Conservation (phyloP, 2,888 invertebrate genomes). For the Anarsia innoxiella region DNA sequence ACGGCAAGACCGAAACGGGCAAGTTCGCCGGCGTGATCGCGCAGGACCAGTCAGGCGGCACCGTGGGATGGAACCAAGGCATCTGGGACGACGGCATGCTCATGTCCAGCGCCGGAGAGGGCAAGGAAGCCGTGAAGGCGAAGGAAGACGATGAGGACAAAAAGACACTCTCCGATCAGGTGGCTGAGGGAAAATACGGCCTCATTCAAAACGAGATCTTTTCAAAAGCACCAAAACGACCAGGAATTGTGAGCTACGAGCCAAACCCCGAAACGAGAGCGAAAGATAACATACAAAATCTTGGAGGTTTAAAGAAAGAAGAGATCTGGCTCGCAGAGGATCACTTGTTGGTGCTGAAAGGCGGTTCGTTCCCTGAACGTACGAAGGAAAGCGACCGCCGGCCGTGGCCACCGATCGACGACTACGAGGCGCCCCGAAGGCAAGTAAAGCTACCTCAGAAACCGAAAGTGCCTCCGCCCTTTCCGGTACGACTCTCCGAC, state of each 20-base stretch:
- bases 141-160: slow-evolving; percentile 80
- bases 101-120: slow-evolving; percentile 81
- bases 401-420: slow-evolving; percentile 88
- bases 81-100: slow-evolving; percentile 80
- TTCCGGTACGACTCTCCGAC: slow-evolving; percentile 92
- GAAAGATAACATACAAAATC: slow-evolving; percentile 84
- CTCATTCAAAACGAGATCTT: slow-evolving; percentile 91
- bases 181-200: slow-evolving; percentile 92
- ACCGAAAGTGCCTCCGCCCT: slow-evolving; percentile 92
- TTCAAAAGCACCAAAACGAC: slow-evolving; percentile 80
- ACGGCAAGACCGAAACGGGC: slow-evolving; percentile 53
- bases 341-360: slow-evolving; percentile 87
- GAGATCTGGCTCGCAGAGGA: slow-evolving; percentile 95
- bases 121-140: slow-evolving; percentile 70
- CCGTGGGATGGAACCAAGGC: slow-evolving; percentile 70
- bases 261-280: slow-evolving; percentile 85
- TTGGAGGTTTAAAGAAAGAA: slow-evolving; percentile 87
- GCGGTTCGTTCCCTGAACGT: slow-evolving; percentile 80
- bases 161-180: slow-evolving; percentile 91
- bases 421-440: slow-evolving; percentile 87
- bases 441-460: slow-evolving; percentile 89
- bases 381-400: slow-evolving; percentile 58
- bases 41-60: slow-evolving; percentile 66
- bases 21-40: slow-evolving; percentile 57
- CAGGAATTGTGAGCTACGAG: slow-evolving; percentile 88